phyloP scores from a whole-genome alignment of 2,888 invertebrate genomes.

The Hirtodrosophila cameraria region DNA sequence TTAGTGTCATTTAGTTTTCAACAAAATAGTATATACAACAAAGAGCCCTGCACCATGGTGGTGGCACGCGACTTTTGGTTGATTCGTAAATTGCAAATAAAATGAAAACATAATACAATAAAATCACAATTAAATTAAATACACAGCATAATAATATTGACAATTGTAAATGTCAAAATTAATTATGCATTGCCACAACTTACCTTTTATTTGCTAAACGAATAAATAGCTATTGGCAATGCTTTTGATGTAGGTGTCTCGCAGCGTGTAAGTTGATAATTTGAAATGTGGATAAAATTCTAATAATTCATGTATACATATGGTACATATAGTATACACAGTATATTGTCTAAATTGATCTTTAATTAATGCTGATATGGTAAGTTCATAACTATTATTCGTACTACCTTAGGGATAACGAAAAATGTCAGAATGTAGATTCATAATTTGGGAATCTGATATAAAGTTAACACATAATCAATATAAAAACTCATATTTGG shows the following conservation, averaged over 20 bases:
- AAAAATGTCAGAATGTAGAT: no score
- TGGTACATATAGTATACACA: not conserved
- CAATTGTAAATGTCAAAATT: slow-evolving; percentile 10
- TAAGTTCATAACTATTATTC: not conserved
- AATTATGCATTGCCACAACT: slow-evolving; percentile 39
- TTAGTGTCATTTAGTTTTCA: slow-evolving; percentile 29
- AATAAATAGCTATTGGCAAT: slow-evolving; percentile 9
- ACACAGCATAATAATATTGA: slow-evolving; percentile 21
- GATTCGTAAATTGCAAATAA: slow-evolving; percentile 37
- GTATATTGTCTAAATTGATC: slow-evolving; percentile 7
- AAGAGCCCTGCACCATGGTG: not conserved
- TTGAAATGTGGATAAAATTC: slow-evolving; percentile 26
- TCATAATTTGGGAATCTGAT: no score
- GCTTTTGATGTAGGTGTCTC: slow-evolving; percentile 29
- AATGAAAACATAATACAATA: slow-evolving; percentile 60
- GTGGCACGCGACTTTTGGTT: slow-evolving; percentile 5
- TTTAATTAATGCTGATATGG: not conserved
- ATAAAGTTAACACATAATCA: no score
- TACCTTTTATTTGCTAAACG: slow-evolving; percentile 49
- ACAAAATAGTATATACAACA: slow-evolving; percentile 14
- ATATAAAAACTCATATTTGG: no score
- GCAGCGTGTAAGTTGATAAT: slow-evolving; percentile 54
- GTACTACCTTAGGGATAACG: not conserved
- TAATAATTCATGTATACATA: slow-evolving; percentile 11
- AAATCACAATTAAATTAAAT: slow-evolving; percentile 54